Conservation (phyloP, 2,797 vertebrate genomes). For the Smutsia temminckii region DNA sequence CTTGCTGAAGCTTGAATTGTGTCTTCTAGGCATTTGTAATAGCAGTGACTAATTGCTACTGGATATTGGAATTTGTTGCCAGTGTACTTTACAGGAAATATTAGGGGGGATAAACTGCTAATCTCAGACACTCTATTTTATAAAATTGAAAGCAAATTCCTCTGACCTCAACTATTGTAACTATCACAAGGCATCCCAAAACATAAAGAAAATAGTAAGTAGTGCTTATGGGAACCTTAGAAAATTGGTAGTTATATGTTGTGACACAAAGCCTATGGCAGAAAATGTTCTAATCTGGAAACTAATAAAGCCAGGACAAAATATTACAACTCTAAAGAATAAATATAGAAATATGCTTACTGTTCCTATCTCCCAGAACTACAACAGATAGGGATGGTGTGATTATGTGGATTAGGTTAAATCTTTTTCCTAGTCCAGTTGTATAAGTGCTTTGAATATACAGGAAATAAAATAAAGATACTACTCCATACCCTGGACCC, state of each 20-base stretch:
- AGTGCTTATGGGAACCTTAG: not conserved
- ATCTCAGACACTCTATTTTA: not conserved
- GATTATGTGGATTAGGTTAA: not conserved
- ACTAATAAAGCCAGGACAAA: not conserved
- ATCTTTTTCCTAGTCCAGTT: not conserved
- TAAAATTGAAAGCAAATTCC: not conserved
- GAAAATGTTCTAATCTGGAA: not conserved
- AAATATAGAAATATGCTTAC: not conserved
- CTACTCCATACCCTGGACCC: not conserved
- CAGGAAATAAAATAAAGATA: not conserved
- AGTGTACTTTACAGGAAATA: slow-evolving; percentile 38
- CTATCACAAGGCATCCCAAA: not conserved
- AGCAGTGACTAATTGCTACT: slow-evolving; percentile 63
- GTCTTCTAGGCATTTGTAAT: slow-evolving; percentile 31
- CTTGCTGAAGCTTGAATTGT: slow-evolving; percentile 63
- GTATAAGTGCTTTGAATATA: not conserved
- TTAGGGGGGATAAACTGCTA: not conserved
- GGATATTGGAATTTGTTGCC: not conserved
- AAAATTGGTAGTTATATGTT: not conserved
- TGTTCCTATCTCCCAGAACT: not conserved
- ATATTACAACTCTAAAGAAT: not conserved
- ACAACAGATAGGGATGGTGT: not conserved
- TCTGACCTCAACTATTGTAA: not conserved
- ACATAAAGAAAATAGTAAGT: not conserved
- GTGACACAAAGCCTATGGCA: not conserved